A percentile compares a stretch with the other conserved stretches of the same genome.
These are phyloP conservation scores for Acanthococcus lagerstroemiae DNA, from an alignment of 2,888 invertebrate genomes.

Conservation along the genomic window DNA sequence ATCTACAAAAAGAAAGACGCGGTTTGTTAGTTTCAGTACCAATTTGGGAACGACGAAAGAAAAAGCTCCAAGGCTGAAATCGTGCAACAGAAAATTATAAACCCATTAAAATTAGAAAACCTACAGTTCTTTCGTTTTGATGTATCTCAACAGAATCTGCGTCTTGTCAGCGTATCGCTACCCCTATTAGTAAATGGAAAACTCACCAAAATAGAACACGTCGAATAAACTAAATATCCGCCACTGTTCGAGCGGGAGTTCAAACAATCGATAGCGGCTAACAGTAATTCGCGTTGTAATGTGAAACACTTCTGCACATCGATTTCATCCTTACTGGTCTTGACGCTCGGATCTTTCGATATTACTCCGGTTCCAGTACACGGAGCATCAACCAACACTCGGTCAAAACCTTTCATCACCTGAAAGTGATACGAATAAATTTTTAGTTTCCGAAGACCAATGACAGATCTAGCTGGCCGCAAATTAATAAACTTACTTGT, in stretches of 20 bases:
- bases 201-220: conserved; percentile 80
- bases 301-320: conserved; percentile 87
- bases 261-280: conserved; percentile 94
- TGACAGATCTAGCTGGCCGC: no score
- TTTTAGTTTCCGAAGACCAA: neutral
- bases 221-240: conserved; percentile 95
- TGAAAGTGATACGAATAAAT: conserved; percentile 40
- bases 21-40: no score
- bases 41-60: no score
- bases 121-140: no score
- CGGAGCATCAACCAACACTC: conserved; percentile 92
- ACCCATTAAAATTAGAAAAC: no score
- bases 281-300: conserved; percentile 79
- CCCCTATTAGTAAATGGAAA: no score
- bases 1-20: no score
- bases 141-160: no score
- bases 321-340: conserved; percentile 77
- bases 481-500: conserved; percentile 44
- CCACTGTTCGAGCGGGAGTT: conserved; percentile 86
- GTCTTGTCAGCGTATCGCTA: no score
- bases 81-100: no score
- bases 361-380: conserved; percentile 98
- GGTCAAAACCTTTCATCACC: conserved; percentile 83
- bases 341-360: conserved; percentile 93
- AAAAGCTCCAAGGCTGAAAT: no score